A percentile compares a stretch with the other conserved stretches of the same genome.
These are phyloP conservation scores for Ptyas mucosa DNA, from an alignment of 2,113 vertebrate species.

Conservation along the genomic window DNA sequence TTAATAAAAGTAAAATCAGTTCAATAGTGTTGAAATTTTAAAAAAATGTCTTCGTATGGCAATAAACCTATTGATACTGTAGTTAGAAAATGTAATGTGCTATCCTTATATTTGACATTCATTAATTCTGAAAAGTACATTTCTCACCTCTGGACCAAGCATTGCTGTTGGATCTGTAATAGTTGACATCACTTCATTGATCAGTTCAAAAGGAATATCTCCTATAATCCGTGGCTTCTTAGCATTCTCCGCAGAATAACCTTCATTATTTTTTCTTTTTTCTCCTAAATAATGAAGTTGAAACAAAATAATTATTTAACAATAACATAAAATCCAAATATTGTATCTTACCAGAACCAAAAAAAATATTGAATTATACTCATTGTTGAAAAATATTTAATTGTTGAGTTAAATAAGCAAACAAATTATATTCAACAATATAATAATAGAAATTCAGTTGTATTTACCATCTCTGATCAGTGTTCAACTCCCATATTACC, in stretches of 20 bases:
- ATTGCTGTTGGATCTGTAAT: constrained; percentile 92
- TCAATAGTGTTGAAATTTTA: background rate
- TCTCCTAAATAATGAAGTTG: constrained; percentile 72
- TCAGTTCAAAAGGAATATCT: constrained; percentile 95
- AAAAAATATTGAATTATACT: background rate
- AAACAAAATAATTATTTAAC: constrained; percentile 9
- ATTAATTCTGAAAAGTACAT: background rate
- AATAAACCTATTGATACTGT: background rate
- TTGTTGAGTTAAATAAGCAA: background rate
- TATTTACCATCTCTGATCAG: background rate
- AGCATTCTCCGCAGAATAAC: constrained; percentile 81
- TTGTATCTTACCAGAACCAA: background rate
- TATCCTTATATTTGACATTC: background rate
- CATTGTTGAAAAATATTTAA: background rate
- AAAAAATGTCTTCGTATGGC: background rate
- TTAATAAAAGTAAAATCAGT: too few species aligned
- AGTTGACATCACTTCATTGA: constrained; percentile 97
- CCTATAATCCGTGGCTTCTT: constrained; percentile 88
- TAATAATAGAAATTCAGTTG: background rate
- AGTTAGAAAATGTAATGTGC: background rate
- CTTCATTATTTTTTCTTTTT: constrained; percentile 88
- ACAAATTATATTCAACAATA: background rate
- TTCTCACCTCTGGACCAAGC: constrained; percentile 84
- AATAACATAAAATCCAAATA: background rate
- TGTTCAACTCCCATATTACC: background rate